Conservation (phyloP, 2,888 invertebrate species). For the Sialis fuliginosa region DNA sequence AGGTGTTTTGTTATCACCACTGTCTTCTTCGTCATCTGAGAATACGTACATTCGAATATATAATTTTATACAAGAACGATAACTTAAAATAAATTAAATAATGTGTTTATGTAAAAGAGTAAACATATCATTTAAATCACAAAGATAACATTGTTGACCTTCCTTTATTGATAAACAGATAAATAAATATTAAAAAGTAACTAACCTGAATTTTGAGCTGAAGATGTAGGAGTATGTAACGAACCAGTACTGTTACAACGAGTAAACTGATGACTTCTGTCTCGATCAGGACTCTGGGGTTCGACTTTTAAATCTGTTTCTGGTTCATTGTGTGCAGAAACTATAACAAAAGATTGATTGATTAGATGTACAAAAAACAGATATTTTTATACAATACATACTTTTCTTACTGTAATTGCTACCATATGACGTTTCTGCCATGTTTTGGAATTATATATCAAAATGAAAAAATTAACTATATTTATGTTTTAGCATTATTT, state of each 20-base stretch:
- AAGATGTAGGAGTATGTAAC: constrained; percentile 59
- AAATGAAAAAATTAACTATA: too few species aligned
- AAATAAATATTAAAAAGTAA: constrained; percentile 5
- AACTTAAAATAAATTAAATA: background rate
- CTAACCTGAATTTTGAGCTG: constrained; percentile 62
- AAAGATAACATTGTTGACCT: background rate
- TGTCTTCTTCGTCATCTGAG: constrained; percentile 45
- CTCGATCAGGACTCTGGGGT: constrained; percentile 28
- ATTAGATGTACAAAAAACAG: too few species aligned
- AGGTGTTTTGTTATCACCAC: constrained; percentile 34
- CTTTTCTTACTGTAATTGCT: too few species aligned
- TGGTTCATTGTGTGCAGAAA: background rate
- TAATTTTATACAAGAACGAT: background rate
- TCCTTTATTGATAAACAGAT: constrained; percentile 1
- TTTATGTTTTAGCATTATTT: too few species aligned
- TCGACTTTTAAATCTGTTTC: constrained; percentile 4
- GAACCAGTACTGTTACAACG: constrained; percentile 63
- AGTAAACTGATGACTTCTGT: constrained; percentile 37
- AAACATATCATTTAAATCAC: background rate
- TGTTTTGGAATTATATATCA: too few species aligned
- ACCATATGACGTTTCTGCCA: too few species aligned
- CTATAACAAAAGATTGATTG: background rate
- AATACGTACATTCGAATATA: constrained; percentile 8
- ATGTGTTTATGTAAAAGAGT: background rate
- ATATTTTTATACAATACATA: too few species aligned